Conservation (phyloP, 1,140 invertebrate species). For the Temnothorax curvispinosus region DNA sequence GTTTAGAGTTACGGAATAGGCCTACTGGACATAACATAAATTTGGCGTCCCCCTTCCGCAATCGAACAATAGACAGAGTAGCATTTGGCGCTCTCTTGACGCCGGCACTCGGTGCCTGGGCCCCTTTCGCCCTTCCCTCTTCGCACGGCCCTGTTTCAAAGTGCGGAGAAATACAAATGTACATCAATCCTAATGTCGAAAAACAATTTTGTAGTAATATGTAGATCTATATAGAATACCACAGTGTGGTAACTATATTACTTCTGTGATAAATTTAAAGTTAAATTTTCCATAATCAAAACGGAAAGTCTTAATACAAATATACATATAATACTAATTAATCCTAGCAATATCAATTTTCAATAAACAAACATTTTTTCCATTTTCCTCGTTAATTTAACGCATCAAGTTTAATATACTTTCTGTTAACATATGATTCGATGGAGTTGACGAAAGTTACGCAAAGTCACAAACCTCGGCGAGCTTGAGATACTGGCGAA, state of each 20-base stretch:
- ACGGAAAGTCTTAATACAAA: not conserved
- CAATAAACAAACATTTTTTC: not conserved
- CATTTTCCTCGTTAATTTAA: not conserved
- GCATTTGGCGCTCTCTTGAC: too few relatives aligned
- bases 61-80: too few relatives aligned
- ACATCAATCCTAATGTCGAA: not conserved
- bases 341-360: not conserved
- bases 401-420: not conserved
- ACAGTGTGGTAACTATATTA: too few relatives aligned
- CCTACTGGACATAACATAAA: too few relatives aligned
- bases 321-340: not conserved
- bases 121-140: too few relatives aligned
- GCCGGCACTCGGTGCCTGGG: too few relatives aligned
- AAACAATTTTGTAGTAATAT: not conserved
- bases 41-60: too few relatives aligned
- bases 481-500: not conserved
- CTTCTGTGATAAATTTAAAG: too few relatives aligned
- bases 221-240: too few relatives aligned
- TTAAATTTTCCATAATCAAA: constrained; percentile 24
- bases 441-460: not conserved
- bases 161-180: not conserved
- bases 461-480: not conserved
- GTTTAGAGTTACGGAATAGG: too few relatives aligned
- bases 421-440: not conserved
- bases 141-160: not conserved